phyloP scores from a whole-genome alignment of 2,888 invertebrate species.

The Drosophila merina region DNA sequence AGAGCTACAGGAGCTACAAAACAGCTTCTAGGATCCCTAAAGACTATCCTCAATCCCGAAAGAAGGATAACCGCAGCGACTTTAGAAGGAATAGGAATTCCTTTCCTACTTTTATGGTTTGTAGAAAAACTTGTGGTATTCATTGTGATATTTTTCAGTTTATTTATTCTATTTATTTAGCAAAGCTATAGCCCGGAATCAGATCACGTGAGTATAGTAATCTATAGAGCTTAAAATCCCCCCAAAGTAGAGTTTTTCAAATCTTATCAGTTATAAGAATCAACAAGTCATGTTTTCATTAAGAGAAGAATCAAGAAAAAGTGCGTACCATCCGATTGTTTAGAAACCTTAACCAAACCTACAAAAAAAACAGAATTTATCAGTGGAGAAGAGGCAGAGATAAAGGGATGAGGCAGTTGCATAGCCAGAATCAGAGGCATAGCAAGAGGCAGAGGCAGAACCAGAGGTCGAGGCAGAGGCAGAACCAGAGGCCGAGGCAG shows the following conservation, averaged over 20 bases:
- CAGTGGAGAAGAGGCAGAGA: too few relatives aligned
- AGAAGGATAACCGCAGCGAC: not conserved
- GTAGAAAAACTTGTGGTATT: not conserved
- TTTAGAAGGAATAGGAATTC: too few relatives aligned
- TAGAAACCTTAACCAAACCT: too few relatives aligned
- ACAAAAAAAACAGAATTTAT: constrained; percentile 16
- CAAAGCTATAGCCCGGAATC: not conserved
- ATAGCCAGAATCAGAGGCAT: too few relatives aligned
- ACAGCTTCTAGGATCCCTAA: not conserved
- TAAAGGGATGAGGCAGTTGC: too few relatives aligned
- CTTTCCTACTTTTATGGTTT: not conserved
- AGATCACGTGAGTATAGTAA: not conserved
- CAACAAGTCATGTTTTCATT: constrained; percentile 25
- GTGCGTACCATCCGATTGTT: constrained; percentile 11
- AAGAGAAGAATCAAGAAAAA: constrained; percentile 5
- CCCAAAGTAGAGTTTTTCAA: not conserved
- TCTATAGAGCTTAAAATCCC: not conserved
- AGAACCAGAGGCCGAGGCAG: too few relatives aligned
- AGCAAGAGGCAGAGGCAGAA: constrained; percentile 6
- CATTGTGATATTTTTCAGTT: too few relatives aligned
- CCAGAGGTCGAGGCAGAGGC: too few relatives aligned
- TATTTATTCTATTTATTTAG: too few relatives aligned
- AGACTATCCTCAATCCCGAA: not conserved
- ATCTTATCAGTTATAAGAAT: constrained; percentile 27
- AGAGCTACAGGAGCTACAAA: not conserved